Conservation (phyloP, 2,113 vertebrate genomes). For the Nibea albiflora region DNA sequence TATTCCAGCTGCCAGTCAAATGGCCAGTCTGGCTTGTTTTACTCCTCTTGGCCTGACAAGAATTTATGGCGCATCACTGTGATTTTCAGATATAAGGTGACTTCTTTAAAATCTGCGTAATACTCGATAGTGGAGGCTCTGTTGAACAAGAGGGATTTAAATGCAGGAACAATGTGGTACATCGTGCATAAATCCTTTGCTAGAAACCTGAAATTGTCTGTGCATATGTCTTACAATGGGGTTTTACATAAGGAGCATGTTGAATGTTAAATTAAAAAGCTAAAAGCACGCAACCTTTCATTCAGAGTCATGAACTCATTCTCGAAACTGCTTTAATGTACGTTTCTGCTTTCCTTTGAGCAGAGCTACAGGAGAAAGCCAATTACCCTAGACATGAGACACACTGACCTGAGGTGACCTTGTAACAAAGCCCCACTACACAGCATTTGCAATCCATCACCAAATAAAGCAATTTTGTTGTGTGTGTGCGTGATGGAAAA, state of each 20-base stretch:
- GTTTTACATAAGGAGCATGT: background rate
- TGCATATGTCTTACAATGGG: background rate
- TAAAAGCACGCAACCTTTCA: background rate
- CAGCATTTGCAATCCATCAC: constrained; percentile 17
- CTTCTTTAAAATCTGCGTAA: constrained; percentile 31
- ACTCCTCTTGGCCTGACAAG: constrained; percentile 36
- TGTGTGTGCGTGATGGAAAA: background rate
- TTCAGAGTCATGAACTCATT: background rate
- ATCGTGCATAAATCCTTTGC: background rate
- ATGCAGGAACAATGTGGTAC: constrained; percentile 12
- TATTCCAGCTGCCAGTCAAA: constrained; percentile 73
- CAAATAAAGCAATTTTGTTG: background rate
- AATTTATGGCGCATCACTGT: constrained; percentile 39
- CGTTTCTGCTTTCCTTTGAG: background rate
- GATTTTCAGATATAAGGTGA: constrained; percentile 52
- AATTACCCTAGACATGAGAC: background rate
- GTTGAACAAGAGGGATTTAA: constrained; percentile 13
- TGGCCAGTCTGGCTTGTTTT: constrained; percentile 44
- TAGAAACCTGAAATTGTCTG: background rate
- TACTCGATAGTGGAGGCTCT: constrained; percentile 4
- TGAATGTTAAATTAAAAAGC: background rate
- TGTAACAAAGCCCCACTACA: constrained; percentile 18
- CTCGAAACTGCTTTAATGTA: constrained; percentile 6
- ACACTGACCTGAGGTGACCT: constrained; percentile 9
- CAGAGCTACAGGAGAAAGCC: background rate